Evolutionary conservation across 2,888 invertebrate species (phyloP), one percentile per base, ranked within the genome.

Genomic region (Chelonus formosanus): DNA sequence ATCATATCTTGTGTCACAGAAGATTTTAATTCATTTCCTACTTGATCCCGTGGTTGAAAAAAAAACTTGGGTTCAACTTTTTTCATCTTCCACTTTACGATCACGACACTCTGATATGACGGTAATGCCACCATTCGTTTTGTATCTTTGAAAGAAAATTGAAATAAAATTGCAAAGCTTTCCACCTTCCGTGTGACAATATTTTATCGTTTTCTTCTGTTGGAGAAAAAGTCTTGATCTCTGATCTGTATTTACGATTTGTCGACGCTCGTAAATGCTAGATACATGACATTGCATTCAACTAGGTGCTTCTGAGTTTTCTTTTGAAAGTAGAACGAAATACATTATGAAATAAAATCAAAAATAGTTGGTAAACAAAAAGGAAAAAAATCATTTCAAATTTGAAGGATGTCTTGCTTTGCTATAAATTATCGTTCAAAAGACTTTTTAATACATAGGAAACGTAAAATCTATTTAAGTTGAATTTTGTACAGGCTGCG

Each of bases 171-270:
- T 48, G 48, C 31, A 7, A 48, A 48, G 48, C 48, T 48, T 48
- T 48, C 31, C 48, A 48, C 48, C 48, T 48, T 48, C 31, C 31
- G n/a, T 10, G 31, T 31, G 31, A 48, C 48, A 48, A 48, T 48
- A 48, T 48, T 48, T 48, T 48, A 48, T 48, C 10, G 48, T 48
- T 48, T 31, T 20, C 20, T 20, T 20, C 20, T 20, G 20, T 48
- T 48, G 48, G 10, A 48, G 48, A 48, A 48, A 5, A 10, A 10
- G 5, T 6, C 6, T 31, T 48, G 48, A 48, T 57, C 44, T 31
- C 32, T 45, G 31, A 57, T 57, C 32, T 44, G 45, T 31, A 45
- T 57, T 57, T 57, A 57, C 45, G 57, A 57, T 44, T 57, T 57
- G 32, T 31, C 44, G 57, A 45, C 44, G 32, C 45, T 45, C 57